Base-by-base conservation (phyloP, 2,888 invertebrate genomes). In the Eucera pruinosa region DNA sequence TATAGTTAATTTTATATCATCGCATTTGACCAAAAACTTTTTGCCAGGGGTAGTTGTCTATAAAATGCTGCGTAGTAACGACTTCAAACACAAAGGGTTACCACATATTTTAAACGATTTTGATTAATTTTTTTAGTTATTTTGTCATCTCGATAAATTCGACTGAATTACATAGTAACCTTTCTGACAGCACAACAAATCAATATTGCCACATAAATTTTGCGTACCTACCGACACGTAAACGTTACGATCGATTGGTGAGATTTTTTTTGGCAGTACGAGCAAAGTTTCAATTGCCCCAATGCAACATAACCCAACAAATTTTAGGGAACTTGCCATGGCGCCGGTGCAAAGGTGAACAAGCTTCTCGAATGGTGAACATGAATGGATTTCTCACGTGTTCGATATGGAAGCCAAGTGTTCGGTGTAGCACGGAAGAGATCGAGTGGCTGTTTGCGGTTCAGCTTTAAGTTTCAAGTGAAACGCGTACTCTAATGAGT, bases 371-470 rank as follows among this genome's bases (percentile, higher is more conserved):
- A 65, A 55, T 36, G 7, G 33, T 1, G 65, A 18, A 3, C 33
- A 25, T 36, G 66, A 66, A 66, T 58, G 66, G 47, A 66, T 36
- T 66, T 66, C 45, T 57, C 45, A 13, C 13, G 45, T 36, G 57
- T 45, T 47, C 5, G 27, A 33, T 39, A 57, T 66, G 66, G 58
- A 57, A 66, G 66, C 18, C 66, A 57, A 66, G 47, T 47, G 57
- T 57, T 45, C 36, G 33, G 47, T 7, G 58, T 18, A 36, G 58
- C 36, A 25, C 15, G 47, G 30, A 58, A 57, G 57, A 66, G 66
- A 57, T 66, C 57, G 47, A 66, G 66, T 66, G 57, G 66, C 25
- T 66, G 57, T 58, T 66, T n/a, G 57, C 15, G 57, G 45, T 66
- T 33, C 57, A 47, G n/a, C 25, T 36, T 66, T 15, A n/a, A 57